Conservation (phyloP, 2,888 invertebrate species). For the Harpalus rufipes region DNA sequence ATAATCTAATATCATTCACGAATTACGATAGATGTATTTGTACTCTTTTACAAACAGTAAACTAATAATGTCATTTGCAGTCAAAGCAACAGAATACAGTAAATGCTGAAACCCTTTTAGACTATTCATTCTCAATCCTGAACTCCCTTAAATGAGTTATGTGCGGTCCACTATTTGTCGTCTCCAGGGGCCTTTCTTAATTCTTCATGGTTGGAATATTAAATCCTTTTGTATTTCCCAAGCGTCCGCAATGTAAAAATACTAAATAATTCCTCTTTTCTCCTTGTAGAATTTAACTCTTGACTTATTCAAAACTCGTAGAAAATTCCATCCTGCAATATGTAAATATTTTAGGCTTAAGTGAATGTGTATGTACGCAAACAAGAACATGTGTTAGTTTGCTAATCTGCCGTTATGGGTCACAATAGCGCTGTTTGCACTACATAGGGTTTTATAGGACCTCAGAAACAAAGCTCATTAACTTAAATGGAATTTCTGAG, state of each 20-base stretch:
- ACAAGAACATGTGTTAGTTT: conserved; percentile 14
- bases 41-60: neutral
- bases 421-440: conserved; percentile 25
- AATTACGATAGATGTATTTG: too few species aligned
- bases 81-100: neutral
- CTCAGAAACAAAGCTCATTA: conserved; percentile 20
- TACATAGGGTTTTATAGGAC: conserved; percentile 6
- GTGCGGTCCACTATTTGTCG: neutral
- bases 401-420: conserved; percentile 2
- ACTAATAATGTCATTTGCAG: neutral
- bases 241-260: neutral
- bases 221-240: conserved; percentile 16
- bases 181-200: neutral
- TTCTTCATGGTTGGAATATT: conserved; percentile 8
- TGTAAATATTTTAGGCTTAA: conserved; percentile 14
- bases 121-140: neutral
- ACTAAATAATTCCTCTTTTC: conserved; percentile 2
- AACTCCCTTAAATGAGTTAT: neutral
- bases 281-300: neutral
- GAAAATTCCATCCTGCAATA: neutral
- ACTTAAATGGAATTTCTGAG: conserved; percentile 42
- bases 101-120: neutral
- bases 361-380: conserved; percentile 4
- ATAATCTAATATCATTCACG: neutral
- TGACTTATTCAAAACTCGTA: neutral